Base-by-base conservation (phyloP, 2,888 invertebrate species). In the Diaperis boleti region DNA sequence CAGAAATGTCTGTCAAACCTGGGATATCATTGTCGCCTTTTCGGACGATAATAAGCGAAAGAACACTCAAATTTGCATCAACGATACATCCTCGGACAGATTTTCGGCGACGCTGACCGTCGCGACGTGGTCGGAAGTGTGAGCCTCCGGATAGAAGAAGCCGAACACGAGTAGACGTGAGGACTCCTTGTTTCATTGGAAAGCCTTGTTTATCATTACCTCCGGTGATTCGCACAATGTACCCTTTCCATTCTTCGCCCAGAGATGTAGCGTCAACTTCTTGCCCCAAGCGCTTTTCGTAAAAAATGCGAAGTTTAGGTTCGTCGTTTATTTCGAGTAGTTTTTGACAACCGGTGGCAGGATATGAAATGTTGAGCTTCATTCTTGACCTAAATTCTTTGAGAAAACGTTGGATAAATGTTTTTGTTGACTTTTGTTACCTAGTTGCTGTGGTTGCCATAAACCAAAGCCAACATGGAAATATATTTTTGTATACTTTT, bases 171-270 rank as follows among this genome's bases (percentile, higher is more conserved):
- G 92, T 88, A 83, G 95, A 95, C 66, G 96, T 95, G 60, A 99
- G 87, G 57, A 99, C 95, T 83, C 98, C 98, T 84, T 99, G 98
- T 83, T 98, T 99, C 98, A 99, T 99, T 65, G 99, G 98, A 83
- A 99, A 99, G 69, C 99, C 99, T 85, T 99, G 98, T 84, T 99
- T 99, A 87, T 99, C 99, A 82, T 99, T 99, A 73, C 99, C 99
- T 73, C 99, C 98, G 72, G 96, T 88, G 73, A 99, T 91, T 66
- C 96, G 92, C 60, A 99, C 88, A 41, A 98, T 88, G 78, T 99
- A 99, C 54, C 98, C 98, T 84, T 97, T 98, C 98, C 98, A 99
- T 86, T 99, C 98, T 81, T 98, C 96, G 47, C 99, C 99, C 67
- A 99, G 86, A 70, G 90, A 85, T 81, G 97, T 98, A 56, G 94